Evolutionary conservation across 2,888 invertebrate species (phyloP), one percentile per base, ranked within the genome.

Genomic region (Pseudococcus longispinus): DNA sequence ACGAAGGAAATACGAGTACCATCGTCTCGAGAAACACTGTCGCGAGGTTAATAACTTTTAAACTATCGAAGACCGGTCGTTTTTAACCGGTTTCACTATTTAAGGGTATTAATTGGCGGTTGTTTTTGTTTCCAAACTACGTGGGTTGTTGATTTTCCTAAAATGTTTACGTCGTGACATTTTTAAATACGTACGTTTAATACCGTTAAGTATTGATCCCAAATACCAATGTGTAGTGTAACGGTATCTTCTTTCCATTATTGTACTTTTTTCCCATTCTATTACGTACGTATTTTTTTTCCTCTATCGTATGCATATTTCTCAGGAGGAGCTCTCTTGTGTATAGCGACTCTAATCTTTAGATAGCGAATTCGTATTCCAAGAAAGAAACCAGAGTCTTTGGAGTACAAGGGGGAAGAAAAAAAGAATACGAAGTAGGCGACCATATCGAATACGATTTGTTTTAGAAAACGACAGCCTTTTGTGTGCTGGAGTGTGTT

Each of bases 11-110:
- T 23, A 46, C n/a, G n/a, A 55, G 13, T 60, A 20, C 9, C 11
- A 9, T 60, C 11, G 23, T 60, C 60, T 60, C 23, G 23, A n/a
- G n/a, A 60, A 60, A 60, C 20, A 60, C 20, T 23, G 9, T 70
- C 77, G 2, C n/a, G 42, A 80, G 77, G 77, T 80, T 42, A 80
- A 42, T 80, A 37, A 80, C 77, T 42, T 42, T 80, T 80, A 37
- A 80, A 80, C 77, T 42, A 80, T 80, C 42, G 77, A 42, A 80
- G 77, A 80, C 77, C 77, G 77, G 77, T 80, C 77, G 77, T 80
- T 80, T 80, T 80, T 80, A 80, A 80, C 77, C 77, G 77, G 77
- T 80, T 80, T 80, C 77, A 80, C 77, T 80, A 80, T 80, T 80
- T 80, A 80, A 80, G 77, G 77, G 77, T 80, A 80, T 80, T 80